Conservation (phyloP, 2,113 vertebrate genomes). For the Trichechus manatus region DNA sequence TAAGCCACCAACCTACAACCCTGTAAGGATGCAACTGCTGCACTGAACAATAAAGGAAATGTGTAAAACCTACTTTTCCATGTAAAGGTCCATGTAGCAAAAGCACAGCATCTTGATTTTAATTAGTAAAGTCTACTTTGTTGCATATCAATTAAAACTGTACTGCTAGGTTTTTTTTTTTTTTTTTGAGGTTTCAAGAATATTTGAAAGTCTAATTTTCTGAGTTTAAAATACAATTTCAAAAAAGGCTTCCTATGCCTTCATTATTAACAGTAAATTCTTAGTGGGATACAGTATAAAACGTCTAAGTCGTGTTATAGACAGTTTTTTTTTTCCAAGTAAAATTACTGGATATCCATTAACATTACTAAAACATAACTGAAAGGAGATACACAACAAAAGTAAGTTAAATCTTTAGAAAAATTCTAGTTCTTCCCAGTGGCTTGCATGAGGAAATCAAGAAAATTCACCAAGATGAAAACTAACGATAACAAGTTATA, state of each 20-base stretch:
- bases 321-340: background rate
- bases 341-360: conserved; percentile 52
- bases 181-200: conserved; percentile 83
- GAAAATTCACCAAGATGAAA: conserved; percentile 38
- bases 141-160: conserved; percentile 93
- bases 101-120: conserved; percentile 91
- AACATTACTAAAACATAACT: conserved; percentile 43
- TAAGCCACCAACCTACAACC: conserved; percentile 94
- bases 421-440: conserved; percentile 71
- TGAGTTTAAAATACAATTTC: conserved; percentile 83
- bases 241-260: conserved; percentile 66
- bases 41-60: conserved; percentile 91
- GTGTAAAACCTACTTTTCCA: conserved; percentile 92
- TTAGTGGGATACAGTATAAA: conserved; percentile 2
- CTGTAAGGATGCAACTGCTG: conserved; percentile 91
- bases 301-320: background rate
- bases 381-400: conserved; percentile 60
- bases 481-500: conserved; percentile 47
- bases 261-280: conserved; percentile 53
- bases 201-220: conserved; percentile 88
- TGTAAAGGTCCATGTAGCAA: conserved; percentile 93
- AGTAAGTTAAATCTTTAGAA: conserved; percentile 73
- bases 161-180: conserved; percentile 81
- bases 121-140: conserved; percentile 92
- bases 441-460: conserved; percentile 42